Conservation (phyloP, 2,888 invertebrate genomes). For the Leptinotarsa peninsularis region DNA sequence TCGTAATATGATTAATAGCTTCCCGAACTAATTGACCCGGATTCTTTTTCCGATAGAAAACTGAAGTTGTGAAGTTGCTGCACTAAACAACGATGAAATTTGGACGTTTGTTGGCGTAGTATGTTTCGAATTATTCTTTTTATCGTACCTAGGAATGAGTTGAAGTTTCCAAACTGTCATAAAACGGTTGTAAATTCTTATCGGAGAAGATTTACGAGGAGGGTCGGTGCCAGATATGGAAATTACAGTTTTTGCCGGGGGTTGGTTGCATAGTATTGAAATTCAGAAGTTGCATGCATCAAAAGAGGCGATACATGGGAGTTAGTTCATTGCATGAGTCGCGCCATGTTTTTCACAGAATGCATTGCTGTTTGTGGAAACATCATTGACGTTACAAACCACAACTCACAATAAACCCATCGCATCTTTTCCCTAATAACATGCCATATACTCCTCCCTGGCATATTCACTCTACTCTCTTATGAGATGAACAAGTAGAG, state of each 20-base stretch:
- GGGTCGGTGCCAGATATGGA: slow-evolving; percentile 7
- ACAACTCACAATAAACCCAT: too few relatives aligned
- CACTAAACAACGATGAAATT: slow-evolving; percentile 16
- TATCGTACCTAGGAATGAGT: slow-evolving; percentile 35
- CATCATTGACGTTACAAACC: too few relatives aligned
- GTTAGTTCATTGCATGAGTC: neutral
- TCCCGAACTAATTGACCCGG: slow-evolving; percentile 41
- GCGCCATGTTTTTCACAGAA: neutral
- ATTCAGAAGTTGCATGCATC: slow-evolving; percentile 1
- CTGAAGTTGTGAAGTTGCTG: slow-evolving; percentile 27
- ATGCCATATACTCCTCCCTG: too few relatives aligned
- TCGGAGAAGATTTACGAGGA: neutral
- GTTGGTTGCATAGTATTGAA: neutral
- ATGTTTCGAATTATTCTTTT: slow-evolving; percentile 28
- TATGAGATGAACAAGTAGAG: too few relatives aligned
- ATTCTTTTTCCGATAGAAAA: slow-evolving; percentile 38
- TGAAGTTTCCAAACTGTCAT: slow-evolving; percentile 35
- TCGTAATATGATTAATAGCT: slow-evolving; percentile 41
- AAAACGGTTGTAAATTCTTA: slow-evolving; percentile 37
- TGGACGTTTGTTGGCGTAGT: neutral
- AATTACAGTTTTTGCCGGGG: neutral
- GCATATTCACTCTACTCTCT: too few relatives aligned
- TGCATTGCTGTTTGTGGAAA: neutral
- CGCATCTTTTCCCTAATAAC: too few relatives aligned
- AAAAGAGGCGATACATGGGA: neutral